These are phyloP conservation scores for Saguinus midas DNA, from an alignment of 2,113 vertebrate genomes.

Conservation along the genomic window DNA sequence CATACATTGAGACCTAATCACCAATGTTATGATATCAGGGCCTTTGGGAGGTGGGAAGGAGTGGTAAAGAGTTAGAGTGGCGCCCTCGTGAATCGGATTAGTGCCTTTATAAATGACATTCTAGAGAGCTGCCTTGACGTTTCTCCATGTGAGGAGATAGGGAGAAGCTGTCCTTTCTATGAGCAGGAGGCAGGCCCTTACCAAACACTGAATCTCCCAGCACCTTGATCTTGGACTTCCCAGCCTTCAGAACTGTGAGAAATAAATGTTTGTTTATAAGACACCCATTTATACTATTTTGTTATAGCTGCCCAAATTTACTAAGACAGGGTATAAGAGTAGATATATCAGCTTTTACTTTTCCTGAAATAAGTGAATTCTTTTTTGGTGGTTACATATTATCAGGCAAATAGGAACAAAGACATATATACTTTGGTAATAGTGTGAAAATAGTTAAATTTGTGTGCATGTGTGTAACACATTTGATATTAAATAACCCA, in stretches of 20 bases:
- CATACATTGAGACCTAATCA: neutral
- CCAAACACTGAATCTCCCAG: neutral
- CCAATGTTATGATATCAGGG: neutral
- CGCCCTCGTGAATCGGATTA: neutral
- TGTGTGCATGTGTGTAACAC: neutral
- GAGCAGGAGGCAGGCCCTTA: neutral
- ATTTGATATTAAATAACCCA: conserved; percentile 16
- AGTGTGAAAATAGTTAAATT: conserved; percentile 34
- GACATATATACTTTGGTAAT: neutral
- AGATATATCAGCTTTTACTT: neutral
- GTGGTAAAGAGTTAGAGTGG: neutral
- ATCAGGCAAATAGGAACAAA: neutral
- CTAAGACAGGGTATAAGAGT: neutral
- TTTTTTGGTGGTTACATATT: neutral
- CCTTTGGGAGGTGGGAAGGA: neutral
- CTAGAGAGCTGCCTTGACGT: neutral
- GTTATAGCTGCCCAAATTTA: neutral
- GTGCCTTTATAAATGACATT: neutral
- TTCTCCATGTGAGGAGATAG: neutral
- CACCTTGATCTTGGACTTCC: neutral
- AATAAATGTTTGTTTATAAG: neutral
- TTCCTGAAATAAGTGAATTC: neutral
- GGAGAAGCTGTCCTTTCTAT: neutral
- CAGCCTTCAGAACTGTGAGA: neutral
- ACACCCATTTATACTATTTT: neutral